phyloP scores from a whole-genome alignment of 35 echinoderm and acorn worm species.

The Heliocidaris erythrogramma region DNA sequence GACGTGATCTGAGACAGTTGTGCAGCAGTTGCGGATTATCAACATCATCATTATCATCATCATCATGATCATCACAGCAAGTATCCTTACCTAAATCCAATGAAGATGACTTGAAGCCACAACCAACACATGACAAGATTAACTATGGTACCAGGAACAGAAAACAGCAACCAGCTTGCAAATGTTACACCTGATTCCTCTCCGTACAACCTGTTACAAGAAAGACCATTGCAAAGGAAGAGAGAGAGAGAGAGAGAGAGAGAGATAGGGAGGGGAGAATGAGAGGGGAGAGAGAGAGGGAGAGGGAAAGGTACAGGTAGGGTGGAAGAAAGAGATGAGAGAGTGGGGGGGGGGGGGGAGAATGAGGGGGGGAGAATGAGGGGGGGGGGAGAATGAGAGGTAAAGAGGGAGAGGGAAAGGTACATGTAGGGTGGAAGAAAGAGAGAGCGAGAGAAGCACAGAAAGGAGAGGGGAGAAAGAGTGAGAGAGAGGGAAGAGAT shows the following conservation, averaged over 20 bases:
- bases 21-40: no score
- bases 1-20: no score
- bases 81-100: slow-evolving; percentile 49
- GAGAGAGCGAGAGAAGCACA: no score
- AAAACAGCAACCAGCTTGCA: slow-evolving; percentile 83
- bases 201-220: slow-evolving; percentile 72
- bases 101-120: slow-evolving; percentile 83
- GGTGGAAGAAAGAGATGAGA: no score
- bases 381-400: no score
- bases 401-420: no score
- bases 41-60: background rate
- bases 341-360: no score
- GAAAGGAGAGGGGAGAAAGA: no score
- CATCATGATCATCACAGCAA: background rate
- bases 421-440: no score
- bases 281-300: background rate
- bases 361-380: no score
- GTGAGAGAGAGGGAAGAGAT: no score
- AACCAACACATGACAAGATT: slow-evolving; percentile 78
- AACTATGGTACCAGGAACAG: slow-evolving; percentile 75
- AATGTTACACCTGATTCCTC: slow-evolving; percentile 76
- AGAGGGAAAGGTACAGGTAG: no score
- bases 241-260: background rate
- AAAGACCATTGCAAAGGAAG: background rate
- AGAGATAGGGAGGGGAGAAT: background rate